Evolutionary conservation across 2,888 invertebrate genomes (phyloP), one percentile per base, ranked within the genome.

Genomic region (Tethea ocularis): DNA sequence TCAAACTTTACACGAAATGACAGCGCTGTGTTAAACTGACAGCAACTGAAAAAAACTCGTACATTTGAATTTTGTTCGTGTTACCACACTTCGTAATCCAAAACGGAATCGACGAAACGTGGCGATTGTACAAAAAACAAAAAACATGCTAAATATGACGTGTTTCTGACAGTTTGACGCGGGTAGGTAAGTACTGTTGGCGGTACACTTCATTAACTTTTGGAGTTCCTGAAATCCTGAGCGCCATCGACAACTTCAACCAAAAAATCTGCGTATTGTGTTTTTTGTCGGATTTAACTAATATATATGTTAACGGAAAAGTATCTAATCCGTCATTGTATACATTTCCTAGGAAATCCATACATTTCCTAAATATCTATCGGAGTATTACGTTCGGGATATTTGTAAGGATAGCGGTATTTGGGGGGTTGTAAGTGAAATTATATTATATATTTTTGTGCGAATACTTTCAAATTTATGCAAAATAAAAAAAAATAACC

Each of bases 91-190:
- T 13, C 13, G 33, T 33, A 78, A 84, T 75, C 75, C 79, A 83
- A 82, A 89, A 76, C 75, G 75, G 65, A 82, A 78, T 79, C 71
- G 86, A 88, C 87, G 83, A 71, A 86, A 88, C 87, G 83, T 81
- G 68, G 83, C 80, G 82, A 77, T 82, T 76, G 77, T 63, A 78
- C 77, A 73, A 77, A 83, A 84, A 36, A 36, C 36, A 36, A 84
- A 82, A 83, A 84, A 54, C 77, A 79, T 75, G 81, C 80, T 76
- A 83, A 87, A 84, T 88, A 86, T 91, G 89, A 90, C 84, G 84
- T 90, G 89, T 79, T 86, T 86, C 75, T 89, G 92, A 90, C 91
- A 89, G 85, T 74, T 83, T 91, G 91, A 91, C 87, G 82, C 73
- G 91, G 92, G 92, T n/a, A n/a, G n/a, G n/a, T n/a, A n/a, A n/a